Conservation (phyloP, 2,113 vertebrate genomes). For the Felis chaus region DNA sequence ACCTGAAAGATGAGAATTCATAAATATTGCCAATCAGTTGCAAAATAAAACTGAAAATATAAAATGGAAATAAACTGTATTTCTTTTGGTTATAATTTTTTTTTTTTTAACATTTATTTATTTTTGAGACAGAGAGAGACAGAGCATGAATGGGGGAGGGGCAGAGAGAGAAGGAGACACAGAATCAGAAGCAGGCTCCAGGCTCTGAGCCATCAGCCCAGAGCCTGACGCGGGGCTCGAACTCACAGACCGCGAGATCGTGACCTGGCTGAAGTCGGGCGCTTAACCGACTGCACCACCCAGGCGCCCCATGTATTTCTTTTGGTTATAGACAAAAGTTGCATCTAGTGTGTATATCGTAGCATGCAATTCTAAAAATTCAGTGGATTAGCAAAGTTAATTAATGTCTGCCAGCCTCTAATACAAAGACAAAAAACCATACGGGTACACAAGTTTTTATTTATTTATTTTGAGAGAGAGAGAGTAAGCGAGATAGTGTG, state of each 20-base stretch:
- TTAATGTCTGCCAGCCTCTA: background rate
- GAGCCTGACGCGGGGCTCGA: too few relatives aligned
- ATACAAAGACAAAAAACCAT: background rate
- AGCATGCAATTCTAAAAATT: conserved; percentile 34
- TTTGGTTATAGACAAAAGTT: conserved; percentile 20
- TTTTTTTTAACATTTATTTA: too few relatives aligned
- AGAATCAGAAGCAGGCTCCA: too few relatives aligned
- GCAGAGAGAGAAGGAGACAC: too few relatives aligned
- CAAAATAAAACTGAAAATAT: conserved; percentile 42
- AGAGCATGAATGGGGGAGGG: too few relatives aligned
- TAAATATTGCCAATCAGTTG: background rate
- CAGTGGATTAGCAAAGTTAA: conserved; percentile 14
- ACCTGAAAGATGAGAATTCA: conserved; percentile 66
- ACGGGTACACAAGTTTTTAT: background rate
- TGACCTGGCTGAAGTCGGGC: too few relatives aligned
- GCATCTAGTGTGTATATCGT: background rate
- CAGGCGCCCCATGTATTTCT: background rate
- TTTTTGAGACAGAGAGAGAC: too few relatives aligned
- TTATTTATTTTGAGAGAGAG: too few relatives aligned
- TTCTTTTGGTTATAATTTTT: background rate
- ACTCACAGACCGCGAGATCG: too few relatives aligned
- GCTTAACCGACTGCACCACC: too few relatives aligned
- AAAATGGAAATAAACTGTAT: conserved; percentile 27
- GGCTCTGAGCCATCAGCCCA: too few relatives aligned
- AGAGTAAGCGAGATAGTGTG: too few relatives aligned